A percentile compares a stretch with the other conserved stretches of the same genome.
phyloP scores from a whole-genome alignment of 2,888 invertebrate species.

The Troides aeacus region DNA sequence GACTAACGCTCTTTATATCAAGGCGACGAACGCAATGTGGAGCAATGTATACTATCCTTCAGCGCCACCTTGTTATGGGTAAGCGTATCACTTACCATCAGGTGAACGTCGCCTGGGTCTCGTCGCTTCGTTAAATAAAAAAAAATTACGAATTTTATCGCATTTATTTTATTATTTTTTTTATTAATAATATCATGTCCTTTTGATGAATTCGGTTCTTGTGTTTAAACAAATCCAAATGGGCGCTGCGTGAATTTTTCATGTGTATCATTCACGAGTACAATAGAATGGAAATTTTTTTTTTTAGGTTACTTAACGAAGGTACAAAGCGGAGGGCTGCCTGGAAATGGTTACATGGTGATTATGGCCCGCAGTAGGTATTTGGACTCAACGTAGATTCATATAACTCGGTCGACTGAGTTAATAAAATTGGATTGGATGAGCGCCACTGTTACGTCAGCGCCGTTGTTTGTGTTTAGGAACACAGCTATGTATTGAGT shows the following conservation, averaged over 20 bases:
- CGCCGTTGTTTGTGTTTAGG: background rate
- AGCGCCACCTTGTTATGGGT: no score
- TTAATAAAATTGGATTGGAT: slow-evolving; percentile 24
- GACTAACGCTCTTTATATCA: no score
- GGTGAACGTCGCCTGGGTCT: no score
- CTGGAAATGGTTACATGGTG: slow-evolving; percentile 15
- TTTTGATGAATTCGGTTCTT: no score
- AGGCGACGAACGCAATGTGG: no score
- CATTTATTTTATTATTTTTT: no score
- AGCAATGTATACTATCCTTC: no score
- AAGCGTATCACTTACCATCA: no score
- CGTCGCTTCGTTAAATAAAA: no score
- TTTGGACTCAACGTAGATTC: slow-evolving; percentile 12
- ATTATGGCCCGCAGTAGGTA: slow-evolving; percentile 18
- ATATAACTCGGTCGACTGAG: slow-evolving; percentile 20
- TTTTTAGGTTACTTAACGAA: background rate
- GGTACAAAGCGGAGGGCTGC: slow-evolving; percentile 1
- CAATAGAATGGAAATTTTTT: background rate
- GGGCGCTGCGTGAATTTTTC: background rate
- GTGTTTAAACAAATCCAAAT: background rate
- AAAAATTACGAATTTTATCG: no score
- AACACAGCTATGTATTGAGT: background rate
- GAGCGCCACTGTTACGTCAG: background rate
- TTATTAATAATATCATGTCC: no score
- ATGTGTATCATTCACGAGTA: background rate